Base-by-base conservation (phyloP, 2,888 invertebrate species). In the Lordiphosa andalusiaca region DNA sequence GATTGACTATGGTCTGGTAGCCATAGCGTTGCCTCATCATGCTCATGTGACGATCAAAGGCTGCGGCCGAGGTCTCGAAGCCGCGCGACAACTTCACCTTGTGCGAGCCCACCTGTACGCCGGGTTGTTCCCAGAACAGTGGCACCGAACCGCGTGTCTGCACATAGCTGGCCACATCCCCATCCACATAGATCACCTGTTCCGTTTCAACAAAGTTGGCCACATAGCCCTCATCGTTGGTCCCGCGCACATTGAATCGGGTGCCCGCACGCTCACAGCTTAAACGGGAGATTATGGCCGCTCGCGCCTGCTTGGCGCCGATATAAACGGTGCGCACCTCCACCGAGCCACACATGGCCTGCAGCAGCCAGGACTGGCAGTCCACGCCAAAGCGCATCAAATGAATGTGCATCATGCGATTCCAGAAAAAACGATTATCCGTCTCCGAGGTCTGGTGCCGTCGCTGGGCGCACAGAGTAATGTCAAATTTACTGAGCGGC, bases 161-260 rank as follows among this genome's bases (percentile, higher is more conserved):
- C 9, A 99, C 91, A 87, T 95, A 96, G 5, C 98, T 98, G 5
- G 95, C 93, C 4, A 97, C 93, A 86, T 96, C 94, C 83, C 97
- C 95, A 87, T 99, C 98, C 78, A 96, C 92, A 87, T 94, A 95
- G 76, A 97, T 95, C 12, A 98, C 96, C 91, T 99, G 99, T 90
- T 99, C 99, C 0, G 99, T 99, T 92, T 99, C 99, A 25, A 99
- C 99, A 92, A 99, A 99, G 91, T 99, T 99, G 1, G 99, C 99
- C 12, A 99, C 99, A 91, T 98, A 96, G 0, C 99, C 99, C 88
- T 98, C 97, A 90, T 99, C 99, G 90, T 99, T 99, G 69, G 96
- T 96, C n/a, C 99, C 99, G 71, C 99, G 92, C 0, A 99, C 98
- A 91, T 99, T 98, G 88, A 99, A 99, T 90, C 96, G 92, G 21